Percentiles rank a stretch among this genome's conserved stretches.
Conservation (phyloP, 2,797 vertebrate species). For the Cacajao melanocephalus region DNA sequence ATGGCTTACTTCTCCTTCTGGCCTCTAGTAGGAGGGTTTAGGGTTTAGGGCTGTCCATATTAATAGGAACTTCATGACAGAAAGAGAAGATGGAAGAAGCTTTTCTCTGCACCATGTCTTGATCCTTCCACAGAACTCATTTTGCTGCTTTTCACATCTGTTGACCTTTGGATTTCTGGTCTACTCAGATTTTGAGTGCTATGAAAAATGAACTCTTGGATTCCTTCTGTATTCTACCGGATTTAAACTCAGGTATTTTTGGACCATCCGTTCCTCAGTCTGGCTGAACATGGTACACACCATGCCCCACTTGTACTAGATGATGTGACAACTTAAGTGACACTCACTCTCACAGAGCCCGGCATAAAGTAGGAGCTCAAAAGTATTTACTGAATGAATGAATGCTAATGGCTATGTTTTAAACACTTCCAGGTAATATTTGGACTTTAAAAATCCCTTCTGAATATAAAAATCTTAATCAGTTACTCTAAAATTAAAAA, state of each 20-base stretch:
- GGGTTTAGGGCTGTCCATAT: neutral
- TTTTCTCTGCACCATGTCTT: slow-evolving; percentile 13
- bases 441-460: neutral
- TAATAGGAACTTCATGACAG: neutral
- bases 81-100: neutral
- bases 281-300: neutral
- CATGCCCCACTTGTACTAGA: neutral
- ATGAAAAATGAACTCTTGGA: neutral
- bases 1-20: neutral
- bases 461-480: neutral
- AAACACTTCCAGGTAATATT: neutral
- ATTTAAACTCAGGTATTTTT: neutral
- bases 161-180: neutral
- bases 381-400: neutral
- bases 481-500: slow-evolving; percentile 36
- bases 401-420: neutral
- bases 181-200: neutral
- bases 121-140: neutral
- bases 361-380: neutral
- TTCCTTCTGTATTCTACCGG: neutral
- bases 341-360: neutral
- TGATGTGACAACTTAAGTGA: neutral
- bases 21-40: neutral
- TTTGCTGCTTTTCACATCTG: neutral
- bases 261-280: neutral